Percentiles rank a stretch among this genome's conserved stretches.
Conservation (phyloP, 2,888 invertebrate species). For the Hipparchia sbordonii region DNA sequence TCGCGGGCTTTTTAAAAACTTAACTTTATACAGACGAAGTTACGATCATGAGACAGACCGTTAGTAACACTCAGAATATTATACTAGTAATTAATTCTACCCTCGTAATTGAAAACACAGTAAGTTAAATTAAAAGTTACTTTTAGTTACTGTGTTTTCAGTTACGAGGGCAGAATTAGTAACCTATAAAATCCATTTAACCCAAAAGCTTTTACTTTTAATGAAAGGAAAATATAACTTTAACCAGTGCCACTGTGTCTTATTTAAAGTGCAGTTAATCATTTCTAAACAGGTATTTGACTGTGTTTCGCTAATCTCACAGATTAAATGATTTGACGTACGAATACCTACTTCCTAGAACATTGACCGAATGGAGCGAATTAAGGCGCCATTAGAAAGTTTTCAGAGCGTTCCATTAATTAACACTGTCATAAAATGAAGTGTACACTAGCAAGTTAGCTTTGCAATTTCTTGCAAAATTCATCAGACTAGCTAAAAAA, state of each 20-base stretch:
- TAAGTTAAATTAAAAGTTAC: too few relatives aligned
- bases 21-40: too few relatives aligned
- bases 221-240: slow-evolving; percentile 3
- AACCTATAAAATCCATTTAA: not conserved
- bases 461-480: too few relatives aligned
- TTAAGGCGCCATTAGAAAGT: slow-evolving; percentile 30
- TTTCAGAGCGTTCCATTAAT: not conserved
- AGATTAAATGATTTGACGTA: slow-evolving; percentile 20
- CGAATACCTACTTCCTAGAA: slow-evolving; percentile 19
- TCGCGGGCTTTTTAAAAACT: too few relatives aligned
- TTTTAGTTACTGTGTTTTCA: too few relatives aligned
- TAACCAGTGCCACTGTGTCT: not conserved
- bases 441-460: too few relatives aligned
- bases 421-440: too few relatives aligned
- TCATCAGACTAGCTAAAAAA: not conserved
- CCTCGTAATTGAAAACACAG: too few relatives aligned
- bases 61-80: not conserved
- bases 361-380: slow-evolving; percentile 29
- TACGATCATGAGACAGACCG: not conserved
- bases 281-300: slow-evolving; percentile 26
- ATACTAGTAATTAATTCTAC: too few relatives aligned
- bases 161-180: not conserved
- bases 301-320: slow-evolving; percentile 22
- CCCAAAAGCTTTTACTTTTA: not conserved
- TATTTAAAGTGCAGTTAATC: slow-evolving; percentile 13